Percentiles rank a stretch among this genome's conserved stretches.
Conservation (phyloP, 2,888 invertebrate genomes). For the Cephus sareptanus region DNA sequence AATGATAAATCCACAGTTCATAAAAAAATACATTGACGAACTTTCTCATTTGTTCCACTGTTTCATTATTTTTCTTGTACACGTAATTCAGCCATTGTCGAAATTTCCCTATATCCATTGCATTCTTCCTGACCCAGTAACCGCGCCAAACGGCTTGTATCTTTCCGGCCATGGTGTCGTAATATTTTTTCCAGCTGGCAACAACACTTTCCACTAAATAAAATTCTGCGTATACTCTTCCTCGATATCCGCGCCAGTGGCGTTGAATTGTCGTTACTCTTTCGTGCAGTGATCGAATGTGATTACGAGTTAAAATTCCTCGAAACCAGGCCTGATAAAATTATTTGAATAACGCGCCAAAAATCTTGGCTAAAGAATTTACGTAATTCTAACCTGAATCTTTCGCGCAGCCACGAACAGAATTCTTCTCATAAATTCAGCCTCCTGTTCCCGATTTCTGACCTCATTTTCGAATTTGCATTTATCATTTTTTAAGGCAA, state of each 20-base stretch:
- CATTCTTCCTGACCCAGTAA: conserved; percentile 37
- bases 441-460: conserved; percentile 23
- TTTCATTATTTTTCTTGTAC: conserved; percentile 37
- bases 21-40: conserved; percentile 9
- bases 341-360: neutral
- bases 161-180: conserved; percentile 41
- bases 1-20: neutral
- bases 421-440: conserved; percentile 29
- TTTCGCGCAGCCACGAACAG: conserved; percentile 39
- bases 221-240: conserved; percentile 27
- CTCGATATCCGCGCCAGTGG: conserved; percentile 46
- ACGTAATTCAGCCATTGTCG: conserved; percentile 38
- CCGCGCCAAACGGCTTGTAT: conserved; percentile 55
- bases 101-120: conserved; percentile 30
- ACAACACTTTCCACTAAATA: conserved; percentile 32
- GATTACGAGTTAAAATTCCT: conserved; percentile 44
- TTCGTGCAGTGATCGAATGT: conserved; percentile 41
- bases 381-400: conserved; percentile 40
- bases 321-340: conserved; percentile 48
- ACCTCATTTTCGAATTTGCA: conserved; percentile 32
- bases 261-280: conserved; percentile 43
- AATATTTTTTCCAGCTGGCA: conserved; percentile 39
- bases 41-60: conserved; percentile 39
- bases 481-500: conserved; percentile 17
- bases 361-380: neutral